phyloP scores from a whole-genome alignment of 2,888 invertebrate genomes.

The Macrosiphum euphorbiae region DNA sequence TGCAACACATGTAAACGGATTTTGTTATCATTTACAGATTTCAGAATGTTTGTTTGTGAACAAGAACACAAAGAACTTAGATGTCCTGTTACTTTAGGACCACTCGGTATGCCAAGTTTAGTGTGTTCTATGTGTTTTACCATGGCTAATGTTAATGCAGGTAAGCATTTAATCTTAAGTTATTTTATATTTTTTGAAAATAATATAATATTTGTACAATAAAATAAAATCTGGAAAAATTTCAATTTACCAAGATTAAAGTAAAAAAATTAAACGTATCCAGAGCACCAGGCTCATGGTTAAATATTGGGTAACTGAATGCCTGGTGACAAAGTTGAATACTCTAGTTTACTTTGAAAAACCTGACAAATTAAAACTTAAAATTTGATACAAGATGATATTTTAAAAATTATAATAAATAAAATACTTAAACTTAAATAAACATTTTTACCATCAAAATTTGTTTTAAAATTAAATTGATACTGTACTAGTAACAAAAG shows the following conservation, averaged over 20 bases:
- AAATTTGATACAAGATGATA: too few relatives aligned
- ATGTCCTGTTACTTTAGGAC: constrained; percentile 55
- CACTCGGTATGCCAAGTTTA: constrained; percentile 54
- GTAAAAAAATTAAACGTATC: not conserved
- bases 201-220: not conserved
- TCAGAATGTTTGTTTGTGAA: constrained; percentile 56
- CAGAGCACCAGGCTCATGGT: too few relatives aligned
- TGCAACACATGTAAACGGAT: constrained; percentile 47
- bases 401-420: too few relatives aligned
- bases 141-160: constrained; percentile 50
- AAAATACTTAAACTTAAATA: too few relatives aligned
- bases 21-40: constrained; percentile 37
- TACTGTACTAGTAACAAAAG: too few relatives aligned
- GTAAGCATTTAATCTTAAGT: constrained; percentile 34
- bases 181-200: not conserved
- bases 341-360: too few relatives aligned
- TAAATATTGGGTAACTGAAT: too few relatives aligned
- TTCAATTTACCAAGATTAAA: not conserved
- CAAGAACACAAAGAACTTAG: constrained; percentile 56
- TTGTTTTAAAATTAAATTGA: too few relatives aligned
- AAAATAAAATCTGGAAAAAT: not conserved
- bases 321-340: too few relatives aligned
- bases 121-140: constrained; percentile 61
- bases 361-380: too few relatives aligned
- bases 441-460: too few relatives aligned